Percentiles rank a stretch among this genome's conserved stretches.
phyloP scores from a whole-genome alignment of 2,113 vertebrate species.

The Illadopsis cleaveri region DNA sequence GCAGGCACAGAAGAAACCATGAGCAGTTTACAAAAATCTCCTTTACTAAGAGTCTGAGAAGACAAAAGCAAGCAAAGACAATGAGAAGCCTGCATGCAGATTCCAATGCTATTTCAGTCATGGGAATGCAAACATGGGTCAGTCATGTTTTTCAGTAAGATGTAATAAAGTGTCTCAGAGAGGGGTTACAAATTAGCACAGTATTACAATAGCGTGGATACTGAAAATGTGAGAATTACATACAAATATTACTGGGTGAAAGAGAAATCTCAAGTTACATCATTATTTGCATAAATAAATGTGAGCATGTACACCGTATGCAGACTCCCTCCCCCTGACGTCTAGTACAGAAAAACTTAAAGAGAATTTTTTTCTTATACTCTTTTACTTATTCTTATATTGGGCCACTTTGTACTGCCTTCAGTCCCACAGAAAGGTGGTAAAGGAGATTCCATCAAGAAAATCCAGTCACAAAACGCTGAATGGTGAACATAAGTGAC shows the following conservation, averaged over 20 bases:
- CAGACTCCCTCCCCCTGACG: neutral
- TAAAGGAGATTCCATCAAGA: neutral
- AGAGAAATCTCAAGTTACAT: neutral
- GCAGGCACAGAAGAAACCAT: neutral
- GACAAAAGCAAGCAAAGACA: slow-evolving; percentile 20
- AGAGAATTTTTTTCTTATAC: neutral
- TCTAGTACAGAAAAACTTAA: neutral
- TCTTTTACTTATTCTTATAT: neutral
- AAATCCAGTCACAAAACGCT: neutral
- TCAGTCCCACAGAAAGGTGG: neutral
- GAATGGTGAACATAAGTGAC: neutral
- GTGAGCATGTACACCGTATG: neutral
- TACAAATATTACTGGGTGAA: neutral
- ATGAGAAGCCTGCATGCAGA: neutral
- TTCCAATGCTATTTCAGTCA: slow-evolving; percentile 31
- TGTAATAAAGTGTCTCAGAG: neutral
- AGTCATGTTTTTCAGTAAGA: neutral
- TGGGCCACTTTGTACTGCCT: neutral
- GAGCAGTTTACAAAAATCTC: neutral
- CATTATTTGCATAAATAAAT: neutral
- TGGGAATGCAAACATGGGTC: slow-evolving; percentile 40
- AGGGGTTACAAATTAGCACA: neutral
- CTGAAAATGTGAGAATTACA: neutral
- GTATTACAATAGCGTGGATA: neutral
- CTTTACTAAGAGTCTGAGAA: neutral